A percentile compares a stretch with the other conserved stretches of the same genome.
These are phyloP conservation scores for Sebastes nivosus DNA, from an alignment of 2,797 vertebrate genomes.

Conservation along the genomic window DNA sequence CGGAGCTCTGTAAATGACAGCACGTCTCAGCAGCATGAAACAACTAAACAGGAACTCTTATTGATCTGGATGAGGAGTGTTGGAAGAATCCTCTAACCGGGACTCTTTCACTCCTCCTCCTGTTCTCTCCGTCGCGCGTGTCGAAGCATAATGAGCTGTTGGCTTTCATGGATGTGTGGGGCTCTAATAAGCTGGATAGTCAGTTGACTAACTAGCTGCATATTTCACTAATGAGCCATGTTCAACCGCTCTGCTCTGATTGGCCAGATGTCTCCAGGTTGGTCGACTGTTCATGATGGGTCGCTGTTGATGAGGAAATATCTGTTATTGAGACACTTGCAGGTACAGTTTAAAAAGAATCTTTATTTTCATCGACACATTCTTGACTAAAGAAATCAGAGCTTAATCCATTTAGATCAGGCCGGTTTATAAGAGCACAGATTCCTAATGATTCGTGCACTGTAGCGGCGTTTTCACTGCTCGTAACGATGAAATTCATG, in stretches of 20 bases:
- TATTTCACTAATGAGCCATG: constrained; percentile 66
- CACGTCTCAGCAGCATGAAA: background rate
- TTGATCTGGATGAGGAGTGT: constrained; percentile 18
- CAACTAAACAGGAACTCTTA: background rate
- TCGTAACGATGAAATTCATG: constrained; percentile 28
- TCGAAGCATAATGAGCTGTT: constrained; percentile 44
- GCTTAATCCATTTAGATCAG: background rate
- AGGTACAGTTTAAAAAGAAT: background rate
- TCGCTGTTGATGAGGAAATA: constrained; percentile 35
- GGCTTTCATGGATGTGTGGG: constrained; percentile 38
- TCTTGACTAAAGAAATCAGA: background rate
- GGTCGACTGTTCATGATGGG: constrained; percentile 19
- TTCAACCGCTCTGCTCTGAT: constrained; percentile 29
- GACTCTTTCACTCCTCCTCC: constrained; percentile 5
- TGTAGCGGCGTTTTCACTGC: constrained; percentile 18
- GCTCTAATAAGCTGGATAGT: constrained; percentile 43
- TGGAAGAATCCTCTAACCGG: constrained; percentile 10
- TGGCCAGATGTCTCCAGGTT: constrained; percentile 52
- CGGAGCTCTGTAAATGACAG: background rate
- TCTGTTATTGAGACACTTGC: constrained; percentile 2
- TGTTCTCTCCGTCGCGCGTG: constrained; percentile 26
- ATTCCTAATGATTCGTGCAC: constrained; percentile 10
- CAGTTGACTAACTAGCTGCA: constrained; percentile 56
- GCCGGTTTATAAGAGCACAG: background rate
- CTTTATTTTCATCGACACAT: background rate